Evolutionary conservation across 2,113 vertebrate species (phyloP), one percentile per base, ranked within the genome.

Genomic region (Platysteira castanea): DNA sequence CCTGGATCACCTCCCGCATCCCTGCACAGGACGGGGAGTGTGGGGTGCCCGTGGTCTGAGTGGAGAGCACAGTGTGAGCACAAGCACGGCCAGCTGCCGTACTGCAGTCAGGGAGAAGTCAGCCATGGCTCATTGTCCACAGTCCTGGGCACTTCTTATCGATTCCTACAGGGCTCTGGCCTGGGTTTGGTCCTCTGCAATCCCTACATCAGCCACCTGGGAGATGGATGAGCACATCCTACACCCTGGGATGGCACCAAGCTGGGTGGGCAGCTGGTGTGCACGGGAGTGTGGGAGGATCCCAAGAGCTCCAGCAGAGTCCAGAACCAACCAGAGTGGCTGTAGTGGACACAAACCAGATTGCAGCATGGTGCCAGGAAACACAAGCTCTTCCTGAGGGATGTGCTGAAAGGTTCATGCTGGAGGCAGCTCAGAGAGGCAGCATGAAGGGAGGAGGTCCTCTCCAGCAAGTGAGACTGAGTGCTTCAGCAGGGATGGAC

Each of bases 381-480:
- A 63, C 20, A 30, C 6, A 5, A 39, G 49, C 31, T 74, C 39
- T 67, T 90, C 74, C 54, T 4, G 1, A 71, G 65, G 88, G 74
- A 59, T 57, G 35, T 68, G 53, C 57, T 61, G 41, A 18, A 61
- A 67, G 42, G 41, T 6, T 5, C 46, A 16, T 0, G 60, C 60
- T 53, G 65, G 64, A 69, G 50, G 52, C 60, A 63, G 75, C 13
- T 6, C 2, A 4, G 20, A 47, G 42, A 82, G 46, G 19, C 13
- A 33, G 42, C 22, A 6, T n/a, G 60, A 13, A 68, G 19, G 20
- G 47, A 84, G 13, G 0, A 0, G 28, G 11, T 71, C 61, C 42
- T 79, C 26, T 37, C 12, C 49, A 30, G 65, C 0, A 1, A 73
- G 44, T 0, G 8, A 37, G n/a, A 39, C 70, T 0, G 2, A 35